Base-by-base conservation (phyloP, 2,113 vertebrate genomes). In the Prochilodus magdalenae region DNA sequence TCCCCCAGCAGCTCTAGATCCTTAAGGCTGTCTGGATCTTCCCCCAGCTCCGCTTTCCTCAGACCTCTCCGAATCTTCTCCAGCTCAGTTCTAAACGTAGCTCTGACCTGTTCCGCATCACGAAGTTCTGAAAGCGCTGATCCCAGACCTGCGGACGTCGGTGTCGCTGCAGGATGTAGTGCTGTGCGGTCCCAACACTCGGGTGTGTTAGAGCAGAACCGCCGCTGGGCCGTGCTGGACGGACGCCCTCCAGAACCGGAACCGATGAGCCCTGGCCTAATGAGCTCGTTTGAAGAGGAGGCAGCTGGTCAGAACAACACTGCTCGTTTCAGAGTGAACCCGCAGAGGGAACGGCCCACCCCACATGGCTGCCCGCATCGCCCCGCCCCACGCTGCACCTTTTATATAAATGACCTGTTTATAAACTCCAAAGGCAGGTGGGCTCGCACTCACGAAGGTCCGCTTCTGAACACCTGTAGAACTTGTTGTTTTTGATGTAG, bases 401-500 rank as follows among this genome's bases (percentile, higher is more conserved):
- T 77, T 16, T 65, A 13, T 49, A 29, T 40, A 15, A 29, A 60
- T 7, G 26, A 26, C 24, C 24, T 24, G 57, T 60, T 22, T 2
- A 53, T 4, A 22, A 55, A 55, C 47, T 80, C 55, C 49, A n/a
- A 36, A 66, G 47, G 70, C 79, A 66, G 79, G 57, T 26, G 79
- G 71, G 27, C 62, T 0, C 33, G 7, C 71, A 14, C 22, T 57
- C 49, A 49, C 65, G 14, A 30, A 75, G 6, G 63, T 44, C 8
- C 6, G 30, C 70, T 55, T 30, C 47, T 70, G 70, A 76, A 85
- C 87, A 85, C 83, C 82, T 74, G 24, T 63, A 51, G n/a, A 69
- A 70, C 33, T 57, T 69, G 44, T 57, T 69, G 44, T 47, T 26
- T 60, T 60, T 24, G 66, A 75, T 51, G 51, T 74, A 81, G 73